Base-by-base conservation (phyloP, 2,888 invertebrate species). In the Aricia artaxerxes region DNA sequence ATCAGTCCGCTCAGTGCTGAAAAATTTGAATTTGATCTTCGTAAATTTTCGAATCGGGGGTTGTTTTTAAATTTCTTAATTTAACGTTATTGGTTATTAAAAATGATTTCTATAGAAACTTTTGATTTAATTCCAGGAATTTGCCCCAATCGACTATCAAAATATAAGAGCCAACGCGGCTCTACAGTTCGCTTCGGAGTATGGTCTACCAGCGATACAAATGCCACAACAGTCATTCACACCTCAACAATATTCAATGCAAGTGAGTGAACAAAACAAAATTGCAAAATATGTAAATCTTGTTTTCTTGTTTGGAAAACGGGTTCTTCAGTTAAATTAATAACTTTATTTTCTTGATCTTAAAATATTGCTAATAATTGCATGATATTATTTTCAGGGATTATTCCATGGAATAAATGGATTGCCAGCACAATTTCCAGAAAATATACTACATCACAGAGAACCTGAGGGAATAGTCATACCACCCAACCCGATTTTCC, bases 401-500 rank as follows among this genome's bases (percentile, higher is more conserved):
- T 89, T 61, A 53, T 80, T 88, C 7, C 85, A 91, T 88, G 87
- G 88, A 40, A 89, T 87, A 80, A 87, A 85, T 80, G 86, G 84
- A 16, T 80, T 91, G 38, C 92, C 92, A 81, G 85, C 88, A 3
- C 91, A 88, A 69, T 76, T 76, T 31, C 92, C 91, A 80, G 90
- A 93, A 6, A 83, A 91, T 9, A 81, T 90, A 64, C 4, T 69
- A 38, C 69, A 69, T 38, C 89, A 89, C 77, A 86, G 90, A 24
- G 91, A 90, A 73, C 87, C 90, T 1, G 92, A 92, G 81, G 89
- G 91, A 11, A 87, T 92, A 76, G 87, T 92, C 35, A 90, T 93
- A 81, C 88, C 92, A 80, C 92, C 92, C 3, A 90, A 89, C 81
- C 88, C 91, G 13, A 87, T 95, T 7, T 95, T 95, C 82, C 95